These are phyloP conservation scores for Machimus rusticus DNA, from an alignment of 2,888 invertebrate genomes.

Conservation along the genomic window DNA sequence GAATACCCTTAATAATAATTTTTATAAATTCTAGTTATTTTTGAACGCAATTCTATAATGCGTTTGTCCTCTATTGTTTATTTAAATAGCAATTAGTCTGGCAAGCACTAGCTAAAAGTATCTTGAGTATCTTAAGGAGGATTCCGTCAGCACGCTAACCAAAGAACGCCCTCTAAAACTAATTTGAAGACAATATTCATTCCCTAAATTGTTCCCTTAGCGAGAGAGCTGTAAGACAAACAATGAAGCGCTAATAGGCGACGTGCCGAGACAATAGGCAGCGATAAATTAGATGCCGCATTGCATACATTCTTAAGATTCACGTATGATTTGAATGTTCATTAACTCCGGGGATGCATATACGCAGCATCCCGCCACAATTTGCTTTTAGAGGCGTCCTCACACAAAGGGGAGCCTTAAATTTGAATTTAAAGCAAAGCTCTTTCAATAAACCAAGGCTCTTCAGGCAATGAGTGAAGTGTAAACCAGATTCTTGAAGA, in stretches of 20 bases:
- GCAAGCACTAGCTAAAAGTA: neutral
- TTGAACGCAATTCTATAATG: neutral
- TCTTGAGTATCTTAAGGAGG: neutral
- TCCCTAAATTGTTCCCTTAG: conserved; percentile 11
- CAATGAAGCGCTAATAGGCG: conserved; percentile 43
- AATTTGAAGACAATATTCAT: conserved; percentile 37
- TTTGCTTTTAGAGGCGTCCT: neutral
- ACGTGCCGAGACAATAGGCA: conserved; percentile 42
- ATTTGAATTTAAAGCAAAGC: neutral
- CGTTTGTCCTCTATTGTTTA: neutral
- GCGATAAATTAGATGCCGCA: conserved; percentile 38
- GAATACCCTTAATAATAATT: no score
- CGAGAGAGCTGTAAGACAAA: conserved; percentile 24
- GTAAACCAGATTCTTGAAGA: neutral
- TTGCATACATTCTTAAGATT: conserved; percentile 28
- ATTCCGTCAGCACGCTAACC: neutral
- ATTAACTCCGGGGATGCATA: conserved; percentile 50
- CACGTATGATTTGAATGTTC: conserved; percentile 45
- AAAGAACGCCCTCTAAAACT: conserved; percentile 4
- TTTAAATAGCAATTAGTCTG: neutral
- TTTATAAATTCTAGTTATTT: neutral
- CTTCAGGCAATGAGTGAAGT: neutral
- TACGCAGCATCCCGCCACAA: neutral
- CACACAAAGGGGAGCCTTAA: neutral
- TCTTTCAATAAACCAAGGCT: neutral